phyloP scores from a whole-genome alignment of 2,113 vertebrate species.

The Casuarius casuarius region DNA sequence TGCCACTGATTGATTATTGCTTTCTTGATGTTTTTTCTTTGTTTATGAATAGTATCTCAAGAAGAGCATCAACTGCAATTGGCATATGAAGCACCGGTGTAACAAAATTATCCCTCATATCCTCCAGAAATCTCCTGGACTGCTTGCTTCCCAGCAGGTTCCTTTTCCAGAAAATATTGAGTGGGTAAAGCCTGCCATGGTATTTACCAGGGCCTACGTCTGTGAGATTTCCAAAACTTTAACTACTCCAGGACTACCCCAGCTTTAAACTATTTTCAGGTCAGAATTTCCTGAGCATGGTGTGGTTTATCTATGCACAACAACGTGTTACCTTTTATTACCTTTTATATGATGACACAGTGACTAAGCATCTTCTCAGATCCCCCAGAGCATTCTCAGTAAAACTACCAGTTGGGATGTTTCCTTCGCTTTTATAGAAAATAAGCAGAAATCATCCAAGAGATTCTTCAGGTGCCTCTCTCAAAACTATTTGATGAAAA shows the following conservation, averaged over 20 bases:
- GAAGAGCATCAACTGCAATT: too few relatives aligned
- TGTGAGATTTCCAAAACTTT: too few relatives aligned
- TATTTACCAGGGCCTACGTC: too few relatives aligned
- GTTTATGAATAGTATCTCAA: background rate
- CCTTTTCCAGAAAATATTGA: too few relatives aligned
- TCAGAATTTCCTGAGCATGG: background rate
- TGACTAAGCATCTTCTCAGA: background rate
- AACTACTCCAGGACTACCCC: background rate
- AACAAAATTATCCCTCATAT: background rate
- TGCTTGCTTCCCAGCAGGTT: background rate
- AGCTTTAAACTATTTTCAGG: background rate
- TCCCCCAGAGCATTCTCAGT: background rate
- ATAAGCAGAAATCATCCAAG: background rate
- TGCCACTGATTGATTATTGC: background rate
- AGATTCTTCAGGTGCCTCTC: background rate
- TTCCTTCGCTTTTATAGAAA: background rate
- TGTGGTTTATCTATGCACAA: background rate
- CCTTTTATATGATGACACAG: accelerated
- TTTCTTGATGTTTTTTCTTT: background rate
- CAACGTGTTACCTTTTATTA: background rate
- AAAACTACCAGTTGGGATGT: background rate
- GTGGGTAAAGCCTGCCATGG: background rate
- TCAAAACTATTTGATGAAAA: background rate
- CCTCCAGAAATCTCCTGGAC: background rate
- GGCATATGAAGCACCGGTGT: too few relatives aligned